Base-by-base conservation (phyloP, 2,888 invertebrate genomes). In the Entomobrya proxima region DNA sequence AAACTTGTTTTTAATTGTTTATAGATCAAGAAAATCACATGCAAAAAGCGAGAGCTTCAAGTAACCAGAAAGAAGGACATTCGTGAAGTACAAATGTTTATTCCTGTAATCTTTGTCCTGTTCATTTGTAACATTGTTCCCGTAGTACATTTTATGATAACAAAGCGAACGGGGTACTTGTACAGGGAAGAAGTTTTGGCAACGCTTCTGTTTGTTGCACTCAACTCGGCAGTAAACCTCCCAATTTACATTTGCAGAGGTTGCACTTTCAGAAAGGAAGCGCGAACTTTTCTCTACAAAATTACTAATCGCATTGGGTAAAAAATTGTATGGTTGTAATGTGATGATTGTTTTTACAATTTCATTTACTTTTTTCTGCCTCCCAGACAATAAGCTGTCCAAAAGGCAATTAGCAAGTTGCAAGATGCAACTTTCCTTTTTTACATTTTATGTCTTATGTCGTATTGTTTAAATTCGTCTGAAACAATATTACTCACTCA, bases 41-140 rank as follows among this genome's bases (percentile, higher is more conserved):
- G 11, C n/a, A 27, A 55, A 35, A 72, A 74, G 27, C 32, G n/a
- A 24, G 72, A 35, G n/a, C 40, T 81, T 5, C 81, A 81, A 47
- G 72, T 81, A 2, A 72, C 72, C 5, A 24, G 81, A 24, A 37
- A 44, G 27, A 75, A 75, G 44, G 82, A 82, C 24, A 44, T 82
- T 27, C 75, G 82, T 32, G 82, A 40, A 15, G 82, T 75, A 0
- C 75, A 82, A 47, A 61, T 82, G 75, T 82, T 82, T 37, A 3
- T 75, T n/a, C 75, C 82, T 1, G 82, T 75, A 7, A 64, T 82
- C 6, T 18, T 75, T n/a, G 24, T 75, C 9, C 30, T 75, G 15
- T 75, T 82, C 21, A 13, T 82, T 7, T 75, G 64, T 21, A 75
- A 37, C 37, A 35, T 74, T 24, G 21, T 75, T 2, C 75, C 75